These are phyloP conservation scores for Scrobipalpa costella DNA, from an alignment of 2,888 invertebrate species.

Conservation along the genomic window DNA sequence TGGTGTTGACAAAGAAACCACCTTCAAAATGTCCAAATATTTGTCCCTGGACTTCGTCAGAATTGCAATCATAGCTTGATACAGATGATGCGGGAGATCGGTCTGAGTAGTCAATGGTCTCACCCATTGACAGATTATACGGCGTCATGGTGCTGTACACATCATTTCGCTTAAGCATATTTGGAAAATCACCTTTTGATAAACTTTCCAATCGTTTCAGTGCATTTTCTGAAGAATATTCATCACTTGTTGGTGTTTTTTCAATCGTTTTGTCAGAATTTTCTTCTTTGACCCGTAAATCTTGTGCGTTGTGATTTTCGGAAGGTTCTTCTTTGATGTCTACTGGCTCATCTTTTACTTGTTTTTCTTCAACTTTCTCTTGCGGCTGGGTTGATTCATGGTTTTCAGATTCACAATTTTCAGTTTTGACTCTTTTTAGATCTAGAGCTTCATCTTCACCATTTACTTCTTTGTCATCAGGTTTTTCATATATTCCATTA, in stretches of 20 bases:
- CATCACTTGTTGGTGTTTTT: constrained; percentile 41
- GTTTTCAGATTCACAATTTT: constrained; percentile 43
- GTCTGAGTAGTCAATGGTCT: constrained; percentile 67
- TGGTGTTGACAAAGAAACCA: constrained; percentile 85
- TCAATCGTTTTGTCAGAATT: constrained; percentile 55
- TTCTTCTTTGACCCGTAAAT: constrained; percentile 68
- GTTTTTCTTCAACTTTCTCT: constrained; percentile 45
- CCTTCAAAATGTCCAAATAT: constrained; percentile 87
- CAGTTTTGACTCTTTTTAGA: constrained; percentile 66
- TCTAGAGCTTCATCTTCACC: constrained; percentile 59
- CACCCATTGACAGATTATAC: constrained; percentile 66
- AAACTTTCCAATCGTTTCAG: constrained; percentile 89
- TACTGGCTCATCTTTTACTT: constrained; percentile 58
- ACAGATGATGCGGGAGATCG: constrained; percentile 83
- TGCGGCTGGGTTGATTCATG: constrained; percentile 34
- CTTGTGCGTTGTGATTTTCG: constrained; percentile 58
- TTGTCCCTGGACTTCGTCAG: constrained; percentile 83
- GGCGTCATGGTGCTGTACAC: constrained; percentile 51
- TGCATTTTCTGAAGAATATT: constrained; percentile 83
- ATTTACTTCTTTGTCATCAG: constrained; percentile 45
- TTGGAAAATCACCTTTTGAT: constrained; percentile 89
- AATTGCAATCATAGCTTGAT: constrained; percentile 79
- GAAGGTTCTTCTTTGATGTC: constrained; percentile 57
- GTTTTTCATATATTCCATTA: constrained; percentile 44
- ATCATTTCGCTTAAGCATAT: constrained; percentile 57